Evolutionary conservation across 2,797 vertebrate genomes (phyloP).

Genomic region (Acropternis orthonyx): DNA sequence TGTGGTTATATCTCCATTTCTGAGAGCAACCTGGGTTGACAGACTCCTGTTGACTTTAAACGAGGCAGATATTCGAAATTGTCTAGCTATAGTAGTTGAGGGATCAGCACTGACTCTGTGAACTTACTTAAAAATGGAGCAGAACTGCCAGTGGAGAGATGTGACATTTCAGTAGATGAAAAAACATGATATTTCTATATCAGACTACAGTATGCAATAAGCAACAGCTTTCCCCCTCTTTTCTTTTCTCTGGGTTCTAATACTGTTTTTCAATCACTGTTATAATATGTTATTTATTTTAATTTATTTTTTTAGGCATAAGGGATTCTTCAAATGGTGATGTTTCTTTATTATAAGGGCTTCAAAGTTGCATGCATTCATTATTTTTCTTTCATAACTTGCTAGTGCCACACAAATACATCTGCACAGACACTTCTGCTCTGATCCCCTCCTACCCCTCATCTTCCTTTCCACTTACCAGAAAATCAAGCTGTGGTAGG

Average conservation of each 20-base stretch:
- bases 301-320: background rate
- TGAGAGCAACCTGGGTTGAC: background rate
- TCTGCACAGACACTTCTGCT: background rate
- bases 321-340: background rate
- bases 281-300: background rate
- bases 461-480: background rate
- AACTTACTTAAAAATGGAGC: background rate
- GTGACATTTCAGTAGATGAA: background rate
- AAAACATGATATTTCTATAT: background rate
- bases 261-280: background rate
- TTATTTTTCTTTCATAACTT: background rate
- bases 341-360: background rate
- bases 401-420: background rate
- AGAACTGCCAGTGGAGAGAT: background rate
- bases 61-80: background rate
- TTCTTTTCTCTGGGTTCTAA: background rate
- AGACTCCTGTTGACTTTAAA: background rate
- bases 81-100: background rate
- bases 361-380: background rate
- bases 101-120: background rate
- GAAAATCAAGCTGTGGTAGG: background rate
- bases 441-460: rapidly evolving
- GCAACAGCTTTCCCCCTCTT: background rate
- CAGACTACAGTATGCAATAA: background rate
- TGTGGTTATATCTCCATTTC: background rate